Conservation (phyloP, 1,140 invertebrate species). For the Drosophila melanica region DNA sequence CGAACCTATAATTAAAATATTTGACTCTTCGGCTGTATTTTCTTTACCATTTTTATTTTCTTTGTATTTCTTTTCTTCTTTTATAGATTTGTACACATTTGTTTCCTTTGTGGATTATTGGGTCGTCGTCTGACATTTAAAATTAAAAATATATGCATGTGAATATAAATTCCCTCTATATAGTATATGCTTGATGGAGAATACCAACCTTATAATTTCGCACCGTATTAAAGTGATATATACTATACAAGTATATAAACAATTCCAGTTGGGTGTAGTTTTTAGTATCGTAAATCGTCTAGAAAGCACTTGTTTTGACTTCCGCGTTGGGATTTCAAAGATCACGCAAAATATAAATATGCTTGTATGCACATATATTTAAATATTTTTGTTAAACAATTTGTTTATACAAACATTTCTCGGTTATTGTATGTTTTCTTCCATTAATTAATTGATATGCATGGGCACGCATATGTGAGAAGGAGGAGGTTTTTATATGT, state of each 20-base stretch:
- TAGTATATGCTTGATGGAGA: constrained; percentile 7
- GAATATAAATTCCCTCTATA: constrained; percentile 2
- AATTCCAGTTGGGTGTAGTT: constrained; percentile 18
- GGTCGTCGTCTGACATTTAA: constrained; percentile 10
- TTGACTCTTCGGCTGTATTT: constrained; percentile 2
- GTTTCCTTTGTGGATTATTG: constrained; percentile 26
- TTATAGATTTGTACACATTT: constrained; percentile 1
- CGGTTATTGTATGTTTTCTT: constrained; percentile 56
- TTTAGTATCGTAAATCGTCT: constrained; percentile 44
- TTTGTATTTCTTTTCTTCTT: background rate
- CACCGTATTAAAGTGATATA: constrained; percentile 15
- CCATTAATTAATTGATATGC: constrained; percentile 73
- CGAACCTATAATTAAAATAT: constrained; percentile 30
- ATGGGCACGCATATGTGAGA: constrained; percentile 34
- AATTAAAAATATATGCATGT: background rate
- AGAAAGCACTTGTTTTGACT: constrained; percentile 35
- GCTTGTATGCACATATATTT: background rate
- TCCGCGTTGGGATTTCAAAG: constrained; percentile 51
- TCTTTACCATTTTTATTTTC: constrained; percentile 14
- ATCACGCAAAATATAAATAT: constrained; percentile 28
- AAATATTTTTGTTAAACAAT: constrained; percentile 52
- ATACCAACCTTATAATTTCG: constrained; percentile 42
- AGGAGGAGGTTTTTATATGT: constrained; percentile 60
- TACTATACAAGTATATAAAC: constrained; percentile 22
- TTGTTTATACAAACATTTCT: constrained; percentile 50